Base-by-base conservation (phyloP, 2,797 vertebrate genomes). In the Sebastes oblongus region DNA sequence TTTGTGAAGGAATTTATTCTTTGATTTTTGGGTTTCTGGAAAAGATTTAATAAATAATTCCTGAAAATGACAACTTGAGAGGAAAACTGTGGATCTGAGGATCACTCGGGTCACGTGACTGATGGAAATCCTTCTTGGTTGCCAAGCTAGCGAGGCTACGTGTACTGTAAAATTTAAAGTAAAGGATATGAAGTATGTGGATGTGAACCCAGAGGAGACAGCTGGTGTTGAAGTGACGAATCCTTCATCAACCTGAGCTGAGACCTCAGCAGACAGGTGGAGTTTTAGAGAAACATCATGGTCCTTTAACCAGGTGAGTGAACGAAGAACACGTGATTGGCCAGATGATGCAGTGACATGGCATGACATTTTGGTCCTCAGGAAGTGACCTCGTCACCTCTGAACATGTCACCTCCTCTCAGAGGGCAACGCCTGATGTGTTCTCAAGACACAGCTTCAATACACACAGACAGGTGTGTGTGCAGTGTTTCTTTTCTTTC, bases 311-410 rank as follows among this genome's bases (percentile, higher is more conserved):
- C 78, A 89, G 77, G 68, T 75, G 73, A 87, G 77, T 27, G 71
- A 83, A 71, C 13, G 46, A 68, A 22, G 2, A 3, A n/a, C 11
- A 32, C 89, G 88, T 91, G 90, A 93, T 84, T 82, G 72, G 62
- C 86, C 91, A 93, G 91, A 92, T 90, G 85, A 93, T 20, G 52
- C 36, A 70, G 80, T 75, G 80, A 85, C 78, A 88, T 86, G 73
- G 58, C 84, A 58, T 58, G 92, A 94, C 93, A 89, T 94, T 80
- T 80, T 90, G 87, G 91, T 85, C 89, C 66, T 81, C 55, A 92
- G 93, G 93, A 95, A 95, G 93, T 94, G 92, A 94, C 91, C 90
- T 50, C 78, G 72, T 77, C 90, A 86, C 88, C 90, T 91, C 86
- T 83, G 84, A 87, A 78, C 77, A 85, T 36, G 62, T 89, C 39